phyloP scores from a whole-genome alignment of 2,113 vertebrate genomes.

The Poeciliopsis turrubarensis region DNA sequence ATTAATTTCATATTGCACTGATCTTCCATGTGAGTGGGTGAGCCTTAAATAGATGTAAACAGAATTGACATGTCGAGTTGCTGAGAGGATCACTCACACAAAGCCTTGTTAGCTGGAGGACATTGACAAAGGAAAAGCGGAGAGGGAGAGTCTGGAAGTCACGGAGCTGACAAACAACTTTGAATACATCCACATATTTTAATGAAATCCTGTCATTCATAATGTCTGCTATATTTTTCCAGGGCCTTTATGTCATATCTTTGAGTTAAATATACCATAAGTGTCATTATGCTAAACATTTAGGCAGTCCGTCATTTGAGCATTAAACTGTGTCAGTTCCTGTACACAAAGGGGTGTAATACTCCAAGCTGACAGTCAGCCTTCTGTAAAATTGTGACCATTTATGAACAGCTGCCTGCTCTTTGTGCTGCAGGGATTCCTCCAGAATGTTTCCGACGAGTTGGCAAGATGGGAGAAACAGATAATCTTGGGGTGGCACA shows the following conservation, averaged over 20 bases:
- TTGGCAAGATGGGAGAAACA: background rate
- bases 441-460: background rate
- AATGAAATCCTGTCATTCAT: slow-evolving; percentile 8
- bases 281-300: background rate
- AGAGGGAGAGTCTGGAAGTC: background rate
- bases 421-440: no score
- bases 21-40: background rate
- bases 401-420: no score
- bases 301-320: background rate
- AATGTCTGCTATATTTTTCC: background rate
- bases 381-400: no score
- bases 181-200: slow-evolving; percentile 14
- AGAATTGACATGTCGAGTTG: background rate
- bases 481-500: background rate
- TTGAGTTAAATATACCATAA: background rate
- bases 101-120: background rate
- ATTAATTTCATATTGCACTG: background rate
- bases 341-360: background rate
- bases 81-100: slow-evolving; percentile 17
- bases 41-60: slow-evolving; percentile 4
- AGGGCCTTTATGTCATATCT: background rate
- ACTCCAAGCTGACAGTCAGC: background rate
- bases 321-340: background rate
- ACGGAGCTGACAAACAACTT: background rate
- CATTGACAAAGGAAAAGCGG: background rate